Evolutionary conservation across 2,113 vertebrate genomes (phyloP).

Genomic region (Oreochromis niloticus): DNA sequence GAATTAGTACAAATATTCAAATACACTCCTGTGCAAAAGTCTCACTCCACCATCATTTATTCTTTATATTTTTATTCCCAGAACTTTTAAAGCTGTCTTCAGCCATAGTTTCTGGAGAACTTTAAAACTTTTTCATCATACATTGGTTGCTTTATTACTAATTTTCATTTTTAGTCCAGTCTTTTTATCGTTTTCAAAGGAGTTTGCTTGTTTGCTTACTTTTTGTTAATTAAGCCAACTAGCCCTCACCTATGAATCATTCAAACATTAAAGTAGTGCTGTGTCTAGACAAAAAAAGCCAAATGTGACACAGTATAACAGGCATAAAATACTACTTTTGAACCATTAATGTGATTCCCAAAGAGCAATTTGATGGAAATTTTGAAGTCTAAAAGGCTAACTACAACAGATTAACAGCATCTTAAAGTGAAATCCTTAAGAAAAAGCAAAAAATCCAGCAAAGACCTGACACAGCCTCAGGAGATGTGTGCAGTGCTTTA

Average conservation of each 20-base stretch:
- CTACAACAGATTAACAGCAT: not conserved
- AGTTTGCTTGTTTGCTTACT: not conserved
- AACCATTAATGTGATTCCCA: not conserved
- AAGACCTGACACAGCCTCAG: rapidly evolving
- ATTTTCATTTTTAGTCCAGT: not conserved
- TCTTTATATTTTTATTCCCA: not conserved
- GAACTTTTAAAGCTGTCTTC: not conserved
- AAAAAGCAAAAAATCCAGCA: not conserved
- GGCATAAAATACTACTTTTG: not conserved
- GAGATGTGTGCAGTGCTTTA: not conserved
- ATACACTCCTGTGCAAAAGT: not conserved
- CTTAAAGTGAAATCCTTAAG: not conserved
- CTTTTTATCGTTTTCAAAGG: not conserved
- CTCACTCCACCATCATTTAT: not conserved
- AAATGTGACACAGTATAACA: not conserved
- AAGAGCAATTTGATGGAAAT: not conserved
- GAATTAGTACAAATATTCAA: not conserved
- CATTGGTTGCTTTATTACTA: not conserved
- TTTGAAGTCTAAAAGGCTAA: not conserved
- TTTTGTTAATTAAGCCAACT: not conserved
- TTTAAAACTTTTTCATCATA: not conserved
- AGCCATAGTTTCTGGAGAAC: not conserved
- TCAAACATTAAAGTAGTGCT: not conserved
- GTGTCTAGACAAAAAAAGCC: not conserved
- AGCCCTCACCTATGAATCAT: not conserved